Base-by-base conservation (phyloP, 2,888 invertebrate species). In the Cacoxenus indagator region DNA sequence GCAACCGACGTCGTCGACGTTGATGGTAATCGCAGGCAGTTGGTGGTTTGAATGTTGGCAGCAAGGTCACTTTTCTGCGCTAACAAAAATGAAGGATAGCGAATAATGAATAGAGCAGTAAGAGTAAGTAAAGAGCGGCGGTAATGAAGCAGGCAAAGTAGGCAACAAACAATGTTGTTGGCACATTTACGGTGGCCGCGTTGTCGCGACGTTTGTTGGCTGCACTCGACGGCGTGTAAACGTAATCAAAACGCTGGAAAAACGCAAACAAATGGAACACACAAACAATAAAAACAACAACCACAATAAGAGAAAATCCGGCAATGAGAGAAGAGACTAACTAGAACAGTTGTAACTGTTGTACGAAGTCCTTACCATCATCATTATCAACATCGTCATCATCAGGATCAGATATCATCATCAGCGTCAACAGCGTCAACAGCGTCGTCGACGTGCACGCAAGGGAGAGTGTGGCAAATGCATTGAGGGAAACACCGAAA, bases 221-320 rank as follows among this genome's bases (percentile, higher is more conserved):
- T 43, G 45, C 45, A 43, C 45, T 43, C n/a, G n/a, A n/a, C n/a
- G 26, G 45, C 61, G 61, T 37, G 61, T 62, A 62, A 62, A 62
- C 61, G 61, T 22, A 62, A 43, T 62, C 61, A 62, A 62, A 62
- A 62, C 61, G 45, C 61, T 62, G 61, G 61, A 62, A 62, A 62
- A 62, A 45, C 26, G 45, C 61, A 62, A 62, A 61, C 37, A 61
- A 61, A 61, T 61, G 43, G 19, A 61, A 8, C 19, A 22, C 31
- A 3, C 8, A 22, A 22, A 51, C 9, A 51, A 51, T 22, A 51
- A 3, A 1, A 51, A 9, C 22, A 51, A 19, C 48, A 27, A 68
- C 73, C 26, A 65, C 59, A 70, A 66, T 69, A 45, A 27, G n/a
- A 4, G 65, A 68, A 67, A 67, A 43, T 65, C 59, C 68, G 67